Percentiles rank a stretch among this genome's conserved stretches.
These are phyloP conservation scores for Lagorchestes hirsutus DNA, from an alignment of 2,797 vertebrate genomes.

Conservation along the genomic window DNA sequence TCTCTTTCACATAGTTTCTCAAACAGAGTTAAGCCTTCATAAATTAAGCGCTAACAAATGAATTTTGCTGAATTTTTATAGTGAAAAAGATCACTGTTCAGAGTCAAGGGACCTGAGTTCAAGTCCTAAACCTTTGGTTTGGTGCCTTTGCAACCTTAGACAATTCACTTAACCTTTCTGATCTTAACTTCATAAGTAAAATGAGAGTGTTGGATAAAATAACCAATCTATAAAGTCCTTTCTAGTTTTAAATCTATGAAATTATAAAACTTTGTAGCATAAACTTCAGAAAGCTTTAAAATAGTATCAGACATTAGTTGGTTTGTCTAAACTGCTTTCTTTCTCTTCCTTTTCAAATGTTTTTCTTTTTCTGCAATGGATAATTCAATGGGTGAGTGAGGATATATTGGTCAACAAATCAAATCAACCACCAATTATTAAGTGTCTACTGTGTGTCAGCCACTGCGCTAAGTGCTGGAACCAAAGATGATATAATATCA, in stretches of 20 bases:
- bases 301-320: not conserved
- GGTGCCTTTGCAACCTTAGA: not conserved
- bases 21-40: not conserved
- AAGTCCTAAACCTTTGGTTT: not conserved
- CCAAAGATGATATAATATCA: not conserved
- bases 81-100: not conserved
- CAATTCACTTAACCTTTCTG: not conserved
- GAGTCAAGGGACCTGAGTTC: not conserved
- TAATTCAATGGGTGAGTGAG: not conserved
- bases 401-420: not conserved
- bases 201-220: not conserved
- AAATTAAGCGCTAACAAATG: not conserved
- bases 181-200: not conserved
- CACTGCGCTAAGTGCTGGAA: not conserved
- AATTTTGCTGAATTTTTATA: slow-evolving; percentile 36
- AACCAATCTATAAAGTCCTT: not conserved
- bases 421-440: not conserved
- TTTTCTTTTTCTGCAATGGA: not conserved
- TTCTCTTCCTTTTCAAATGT: not conserved
- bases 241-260: slow-evolving; percentile 32
- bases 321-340: not conserved
- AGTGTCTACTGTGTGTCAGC: not conserved
- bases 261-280: slow-evolving; percentile 10
- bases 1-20: not conserved
- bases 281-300: slow-evolving; percentile 59